Evolutionary conservation across 2,797 vertebrate genomes (phyloP).

Genomic region (Simalia tracyae): DNA sequence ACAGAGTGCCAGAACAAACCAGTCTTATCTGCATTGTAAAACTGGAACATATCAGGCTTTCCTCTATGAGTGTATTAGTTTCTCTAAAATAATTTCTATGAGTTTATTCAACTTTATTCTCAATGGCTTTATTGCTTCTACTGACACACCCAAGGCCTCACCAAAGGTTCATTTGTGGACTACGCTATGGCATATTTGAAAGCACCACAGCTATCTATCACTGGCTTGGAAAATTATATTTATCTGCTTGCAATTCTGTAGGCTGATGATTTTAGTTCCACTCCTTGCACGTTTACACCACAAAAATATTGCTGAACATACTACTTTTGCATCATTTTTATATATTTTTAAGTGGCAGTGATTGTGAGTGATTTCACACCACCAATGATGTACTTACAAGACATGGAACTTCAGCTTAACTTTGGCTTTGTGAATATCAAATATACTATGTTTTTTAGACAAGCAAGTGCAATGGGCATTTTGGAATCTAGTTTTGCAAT

Average conservation of each 20-base stretch:
- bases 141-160: neutral
- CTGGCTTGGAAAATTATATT: neutral
- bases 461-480: neutral
- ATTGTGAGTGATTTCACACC: neutral
- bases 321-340: neutral
- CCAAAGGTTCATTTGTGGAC: neutral
- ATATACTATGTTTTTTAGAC: neutral
- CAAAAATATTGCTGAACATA: no score
- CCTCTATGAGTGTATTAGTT: neutral
- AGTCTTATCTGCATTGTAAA: neutral
- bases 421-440: neutral
- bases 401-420: neutral
- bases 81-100: neutral
- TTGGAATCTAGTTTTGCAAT: neutral
- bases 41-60: neutral
- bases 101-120: neutral
- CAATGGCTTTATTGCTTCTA: neutral
- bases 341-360: neutral
- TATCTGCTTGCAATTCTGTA: neutral
- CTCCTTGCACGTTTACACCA: no score
- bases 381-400: neutral
- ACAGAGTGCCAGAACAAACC: neutral
- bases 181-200: neutral
- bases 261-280: neutral
- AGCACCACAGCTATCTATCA: neutral